Base-by-base conservation (phyloP, 2,888 invertebrate species). In the Tanypteryx hageni region DNA sequence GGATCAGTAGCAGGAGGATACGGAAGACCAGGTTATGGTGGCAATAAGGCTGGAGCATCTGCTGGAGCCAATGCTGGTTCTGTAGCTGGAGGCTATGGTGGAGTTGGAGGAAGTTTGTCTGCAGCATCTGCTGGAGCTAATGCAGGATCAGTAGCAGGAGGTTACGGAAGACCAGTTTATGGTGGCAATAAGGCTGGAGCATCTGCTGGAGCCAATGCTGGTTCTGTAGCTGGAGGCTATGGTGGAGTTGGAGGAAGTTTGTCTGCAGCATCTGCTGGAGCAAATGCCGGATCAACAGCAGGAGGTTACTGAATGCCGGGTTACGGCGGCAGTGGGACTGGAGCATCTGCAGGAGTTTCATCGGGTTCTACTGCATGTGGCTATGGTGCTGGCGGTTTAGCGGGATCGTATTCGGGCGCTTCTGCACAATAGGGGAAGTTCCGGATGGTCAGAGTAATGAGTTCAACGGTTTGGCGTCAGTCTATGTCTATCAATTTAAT, bases 11-110 rank as follows among this genome's bases (percentile, higher is more conserved):
- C 64, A 2, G 64, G 68, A 10, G 44, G 64, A 0, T 64, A 44
- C 44, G 44, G 44, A 44, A 44, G 44, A 1, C 44, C 5, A 44
- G 44, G 44, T 5, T 89, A 89, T 31, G 89, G 89, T 10, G 89
- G 89, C 7, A 61, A 61, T 44, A 61, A 11, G 10, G n/a, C 89
- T 61, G 89, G 89, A 64, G 59, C 89, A 8, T 10, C 64, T 7
- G 89, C 89, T 16, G 89, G 89, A 18, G 89, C 89, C 5, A 2
- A 27, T 14, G 61, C 89, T 31, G 64, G 89, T 2, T 89, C 89
- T 4, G 56, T 64, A 44, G 64, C 61, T 5, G 89, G 68, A 68
- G 89, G 89, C 0, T 89, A 89, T n/a, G 89, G 89, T 16, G 89
- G 64, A 44, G 64, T 0, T 14, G 11, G 18, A 0, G 14, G 64